Conservation (phyloP, 2,113 vertebrate species). For the Marcusenius ussheri region DNA sequence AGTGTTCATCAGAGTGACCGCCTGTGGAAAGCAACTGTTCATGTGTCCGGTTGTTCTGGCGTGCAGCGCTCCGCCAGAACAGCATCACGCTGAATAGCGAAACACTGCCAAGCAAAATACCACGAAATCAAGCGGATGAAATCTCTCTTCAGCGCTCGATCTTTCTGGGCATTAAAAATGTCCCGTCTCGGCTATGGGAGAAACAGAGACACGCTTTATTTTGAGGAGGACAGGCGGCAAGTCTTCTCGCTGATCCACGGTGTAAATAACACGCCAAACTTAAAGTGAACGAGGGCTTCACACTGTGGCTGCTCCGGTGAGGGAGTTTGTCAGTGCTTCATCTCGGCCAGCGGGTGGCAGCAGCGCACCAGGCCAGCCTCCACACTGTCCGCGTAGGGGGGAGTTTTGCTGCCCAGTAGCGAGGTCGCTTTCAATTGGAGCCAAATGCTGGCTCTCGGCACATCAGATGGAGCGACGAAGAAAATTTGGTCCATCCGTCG, state of each 20-base stretch:
- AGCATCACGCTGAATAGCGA: background rate
- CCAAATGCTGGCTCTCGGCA: background rate
- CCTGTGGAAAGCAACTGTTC: background rate
- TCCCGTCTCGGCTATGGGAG: slow-evolving; percentile 34
- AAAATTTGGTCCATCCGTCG: background rate
- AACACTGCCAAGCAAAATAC: background rate
- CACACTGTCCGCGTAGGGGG: background rate
- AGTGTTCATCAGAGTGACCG: background rate
- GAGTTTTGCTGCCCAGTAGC: background rate
- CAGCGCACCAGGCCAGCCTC: background rate
- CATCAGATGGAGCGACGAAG: background rate
- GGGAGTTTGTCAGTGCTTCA: background rate
- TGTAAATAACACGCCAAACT: background rate
- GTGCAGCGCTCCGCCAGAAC: background rate
- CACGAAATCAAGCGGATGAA: background rate
- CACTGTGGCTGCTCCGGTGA: background rate
- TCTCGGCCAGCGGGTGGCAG: slow-evolving; percentile 13
- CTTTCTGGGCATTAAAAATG: slow-evolving; percentile 44
- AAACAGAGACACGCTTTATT: slow-evolving; percentile 36
- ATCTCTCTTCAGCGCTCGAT: slow-evolving; percentile 38
- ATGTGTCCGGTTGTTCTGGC: background rate
- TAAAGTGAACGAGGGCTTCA: background rate
- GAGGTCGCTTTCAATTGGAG: background rate
- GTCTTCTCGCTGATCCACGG: slow-evolving; percentile 18
- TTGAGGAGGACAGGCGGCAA: slow-evolving; percentile 36